Base-by-base conservation (phyloP, 2,113 vertebrate genomes). In the Upupa epops region DNA sequence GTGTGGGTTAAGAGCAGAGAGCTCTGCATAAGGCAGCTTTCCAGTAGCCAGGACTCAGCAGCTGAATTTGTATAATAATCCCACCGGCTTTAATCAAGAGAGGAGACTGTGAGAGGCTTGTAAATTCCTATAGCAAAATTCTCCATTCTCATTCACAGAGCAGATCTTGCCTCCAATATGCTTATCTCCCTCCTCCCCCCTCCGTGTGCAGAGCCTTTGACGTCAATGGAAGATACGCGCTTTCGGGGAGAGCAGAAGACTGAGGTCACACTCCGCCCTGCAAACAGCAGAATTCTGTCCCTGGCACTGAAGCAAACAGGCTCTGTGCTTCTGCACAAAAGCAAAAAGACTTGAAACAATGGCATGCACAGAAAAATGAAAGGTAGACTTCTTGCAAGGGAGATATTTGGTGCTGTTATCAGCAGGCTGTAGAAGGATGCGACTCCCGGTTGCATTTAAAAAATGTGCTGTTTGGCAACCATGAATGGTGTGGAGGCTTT, bases 71-170 rank as follows among this genome's bases (percentile, higher is more conserved):
- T 86, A 34, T 83, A 87, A 87, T 93, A 92, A 95, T 96, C 95
- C 82, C 31, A 8, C 89, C 0, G 6, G 64, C 86, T 95, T 94
- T 95, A 96, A 96, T 96, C 94, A 85, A 58, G 85, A 93, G 93
- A 95, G 82, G 71, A 95, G 86, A 17, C 90, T 94, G 93, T 0
- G 12, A 96, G 89, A 92, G 74, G 85, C 90, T 93, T 91, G 94
- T 89, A 79, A 95, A 96, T 97, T 96, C 95, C 95, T 96, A 69
- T 82, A 95, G 92, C 92, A 90, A 72, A 89, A 96, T 96, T 95
- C 95, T 66, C 70, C 59, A 58, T 81, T 90, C 96, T 91, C 92
- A 88, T 93, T 95, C 77, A 64, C 37, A 1, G 77, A 80, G 95
- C 93, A 85, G 95, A 83, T 94, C 95, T 92, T 82, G 93, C 90